A percentile compares a stretch with the other conserved stretches of the same genome.
These are phyloP conservation scores for Penaeus vannamei DNA, from an alignment of 1,140 invertebrate genomes.

Conservation along the genomic window DNA sequence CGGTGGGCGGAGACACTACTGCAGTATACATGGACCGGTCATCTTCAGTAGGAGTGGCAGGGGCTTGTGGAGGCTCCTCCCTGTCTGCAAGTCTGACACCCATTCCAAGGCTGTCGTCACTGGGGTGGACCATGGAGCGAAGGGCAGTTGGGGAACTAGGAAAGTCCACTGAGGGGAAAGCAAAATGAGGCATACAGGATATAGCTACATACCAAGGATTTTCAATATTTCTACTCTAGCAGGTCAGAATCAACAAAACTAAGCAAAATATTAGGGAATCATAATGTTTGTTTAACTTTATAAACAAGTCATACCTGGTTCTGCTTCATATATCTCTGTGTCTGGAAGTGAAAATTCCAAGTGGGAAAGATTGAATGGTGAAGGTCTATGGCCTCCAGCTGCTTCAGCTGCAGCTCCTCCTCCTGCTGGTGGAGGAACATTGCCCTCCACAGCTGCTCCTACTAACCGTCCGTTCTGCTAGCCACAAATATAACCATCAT, in stretches of 20 bases:
- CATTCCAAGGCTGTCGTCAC: conserved; percentile 36
- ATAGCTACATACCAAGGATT: no score
- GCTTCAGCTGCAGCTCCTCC: conserved; percentile 31
- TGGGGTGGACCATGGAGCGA: conserved; percentile 49
- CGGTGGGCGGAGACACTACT: conserved; percentile 60
- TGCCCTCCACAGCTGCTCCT: conserved; percentile 57
- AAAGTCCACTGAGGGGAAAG: conserved; percentile 57
- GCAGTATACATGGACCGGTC: conserved; percentile 62
- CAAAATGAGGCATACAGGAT: conserved; percentile 3
- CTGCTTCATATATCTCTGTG: conserved; percentile 62
- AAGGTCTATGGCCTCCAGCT: conserved; percentile 29
- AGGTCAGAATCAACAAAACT: no score
- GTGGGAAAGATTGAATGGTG: conserved; percentile 54
- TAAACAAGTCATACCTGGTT: conserved; percentile 49
- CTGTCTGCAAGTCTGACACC: conserved; percentile 50
- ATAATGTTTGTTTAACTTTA: not conserved
- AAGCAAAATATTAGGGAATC: no score
- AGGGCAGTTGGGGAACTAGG: conserved; percentile 64
- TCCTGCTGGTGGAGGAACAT: conserved; percentile 21
- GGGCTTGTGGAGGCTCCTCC: conserved; percentile 44
- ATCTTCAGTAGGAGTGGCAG: conserved; percentile 57
- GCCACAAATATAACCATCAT: not conserved
- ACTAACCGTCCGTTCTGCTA: conserved; percentile 56
- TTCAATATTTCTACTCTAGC: no score
- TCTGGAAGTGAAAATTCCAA: conserved; percentile 63